Conservation (phyloP, 2,113 vertebrate genomes). For the Ifrita kowaldi region DNA sequence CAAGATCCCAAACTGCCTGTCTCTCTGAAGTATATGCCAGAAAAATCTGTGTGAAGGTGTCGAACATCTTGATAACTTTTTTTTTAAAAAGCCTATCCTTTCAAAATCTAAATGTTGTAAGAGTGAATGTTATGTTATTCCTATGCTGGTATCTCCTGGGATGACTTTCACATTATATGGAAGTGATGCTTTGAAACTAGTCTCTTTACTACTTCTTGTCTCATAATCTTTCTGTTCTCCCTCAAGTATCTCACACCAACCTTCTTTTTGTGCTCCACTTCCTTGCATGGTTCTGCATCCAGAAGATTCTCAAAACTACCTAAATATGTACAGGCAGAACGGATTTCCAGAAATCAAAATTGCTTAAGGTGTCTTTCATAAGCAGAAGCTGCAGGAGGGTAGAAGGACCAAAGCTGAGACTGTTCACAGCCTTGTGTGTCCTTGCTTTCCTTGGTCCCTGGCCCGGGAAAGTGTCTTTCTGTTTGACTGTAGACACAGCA, state of each 20-base stretch:
- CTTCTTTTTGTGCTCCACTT: not conserved
- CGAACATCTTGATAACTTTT: not conserved
- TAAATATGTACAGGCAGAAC: not conserved
- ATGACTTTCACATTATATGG: not conserved
- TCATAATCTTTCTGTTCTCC: not conserved
- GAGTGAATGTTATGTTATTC: not conserved
- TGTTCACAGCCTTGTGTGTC: not conserved
- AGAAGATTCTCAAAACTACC: not conserved
- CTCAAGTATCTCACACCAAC: not conserved
- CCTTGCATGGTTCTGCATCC: not conserved
- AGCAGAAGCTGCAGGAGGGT: not conserved
- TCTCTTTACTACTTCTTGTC: not conserved
- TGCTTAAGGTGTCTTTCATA: not conserved
- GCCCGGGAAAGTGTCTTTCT: constrained; percentile 55
- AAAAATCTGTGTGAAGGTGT: not conserved
- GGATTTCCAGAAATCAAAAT: not conserved
- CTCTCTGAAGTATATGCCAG: not conserved
- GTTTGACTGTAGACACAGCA: constrained; percentile 71
- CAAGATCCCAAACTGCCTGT: not conserved
- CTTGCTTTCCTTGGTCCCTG: constrained; percentile 25
- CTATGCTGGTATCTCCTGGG: not conserved
- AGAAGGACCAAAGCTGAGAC: not conserved
- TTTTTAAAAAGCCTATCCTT: not conserved
- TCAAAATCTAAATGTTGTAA: not conserved
- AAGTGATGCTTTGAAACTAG: not conserved